These are phyloP conservation scores for Formica exsecta DNA, from an alignment of 1,140 invertebrate species.

Conservation along the genomic window DNA sequence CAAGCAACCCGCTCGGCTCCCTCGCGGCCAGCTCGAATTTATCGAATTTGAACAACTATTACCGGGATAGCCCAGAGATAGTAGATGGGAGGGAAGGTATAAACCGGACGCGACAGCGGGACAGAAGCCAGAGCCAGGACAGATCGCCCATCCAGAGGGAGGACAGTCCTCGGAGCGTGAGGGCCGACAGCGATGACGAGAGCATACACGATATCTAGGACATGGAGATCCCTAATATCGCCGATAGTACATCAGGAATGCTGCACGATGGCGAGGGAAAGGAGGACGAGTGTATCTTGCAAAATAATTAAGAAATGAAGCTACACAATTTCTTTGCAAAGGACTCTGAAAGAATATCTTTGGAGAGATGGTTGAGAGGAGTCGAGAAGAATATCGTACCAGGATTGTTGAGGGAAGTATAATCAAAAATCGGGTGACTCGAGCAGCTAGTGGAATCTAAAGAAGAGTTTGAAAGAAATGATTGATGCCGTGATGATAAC, in stretches of 20 bases:
- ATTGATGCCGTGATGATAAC: neutral
- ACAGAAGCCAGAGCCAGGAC: slow-evolving; percentile 82
- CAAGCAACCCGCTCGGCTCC: slow-evolving; percentile 86
- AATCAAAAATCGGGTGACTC: neutral
- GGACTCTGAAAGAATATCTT: neutral
- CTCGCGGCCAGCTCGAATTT: slow-evolving; percentile 76
- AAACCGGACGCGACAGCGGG: slow-evolving; percentile 76
- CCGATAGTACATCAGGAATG: neutral
- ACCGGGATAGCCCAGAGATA: slow-evolving; percentile 84
- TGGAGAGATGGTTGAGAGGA: neutral
- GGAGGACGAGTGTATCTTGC: neutral
- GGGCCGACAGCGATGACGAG: slow-evolving; percentile 88
- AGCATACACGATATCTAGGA: slow-evolving; percentile 87
- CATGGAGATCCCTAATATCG: neutral
- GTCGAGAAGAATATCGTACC: neutral
- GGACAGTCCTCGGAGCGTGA: slow-evolving; percentile 81
- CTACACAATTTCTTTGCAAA: neutral
- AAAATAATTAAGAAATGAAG: neutral
- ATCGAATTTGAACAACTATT: slow-evolving; percentile 68
- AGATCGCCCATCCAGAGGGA: slow-evolving; percentile 64
- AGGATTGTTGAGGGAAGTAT: neutral
- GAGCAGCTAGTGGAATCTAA: neutral
- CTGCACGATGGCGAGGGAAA: neutral
- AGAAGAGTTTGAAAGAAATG: neutral
- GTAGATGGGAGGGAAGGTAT: slow-evolving; percentile 79